Conservation (phyloP, 2,797 vertebrate genomes). For the Hylomyscus alleni region DNA sequence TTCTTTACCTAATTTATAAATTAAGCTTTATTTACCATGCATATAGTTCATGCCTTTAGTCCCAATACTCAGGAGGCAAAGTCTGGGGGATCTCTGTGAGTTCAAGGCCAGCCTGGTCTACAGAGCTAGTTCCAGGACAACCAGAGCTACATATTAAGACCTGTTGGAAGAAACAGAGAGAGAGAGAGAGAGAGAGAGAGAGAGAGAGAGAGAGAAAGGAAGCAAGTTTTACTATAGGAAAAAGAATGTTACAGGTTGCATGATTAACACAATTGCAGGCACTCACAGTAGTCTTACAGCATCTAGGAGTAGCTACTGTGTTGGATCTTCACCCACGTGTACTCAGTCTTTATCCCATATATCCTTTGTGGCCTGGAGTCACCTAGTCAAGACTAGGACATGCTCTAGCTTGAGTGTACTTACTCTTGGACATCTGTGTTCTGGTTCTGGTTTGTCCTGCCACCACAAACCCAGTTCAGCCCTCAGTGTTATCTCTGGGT, state of each 20-base stretch:
- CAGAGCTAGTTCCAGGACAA: background rate
- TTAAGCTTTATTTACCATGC: background rate
- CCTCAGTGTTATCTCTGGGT: background rate
- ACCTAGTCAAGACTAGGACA: background rate
- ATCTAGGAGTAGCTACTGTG: no score
- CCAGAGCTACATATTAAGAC: background rate
- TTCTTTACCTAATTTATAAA: background rate
- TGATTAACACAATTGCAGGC: background rate
- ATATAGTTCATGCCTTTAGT: background rate
- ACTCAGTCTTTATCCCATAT: background rate
- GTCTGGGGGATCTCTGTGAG: background rate
- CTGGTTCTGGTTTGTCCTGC: background rate
- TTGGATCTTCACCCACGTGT: background rate
- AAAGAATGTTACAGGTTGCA: background rate
- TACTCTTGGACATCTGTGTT: background rate
- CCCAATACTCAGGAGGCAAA: background rate
- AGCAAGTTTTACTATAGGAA: background rate
- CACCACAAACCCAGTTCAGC: background rate
- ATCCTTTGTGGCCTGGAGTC: background rate
- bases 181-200: fast-evolving
- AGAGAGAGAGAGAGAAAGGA: no score
- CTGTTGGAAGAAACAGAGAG: no score
- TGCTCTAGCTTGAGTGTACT: background rate
- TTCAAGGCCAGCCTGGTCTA: background rate
- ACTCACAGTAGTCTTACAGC: background rate